phyloP scores from a whole-genome alignment of 2,797 vertebrate genomes.

The Trachurus trachurus region DNA sequence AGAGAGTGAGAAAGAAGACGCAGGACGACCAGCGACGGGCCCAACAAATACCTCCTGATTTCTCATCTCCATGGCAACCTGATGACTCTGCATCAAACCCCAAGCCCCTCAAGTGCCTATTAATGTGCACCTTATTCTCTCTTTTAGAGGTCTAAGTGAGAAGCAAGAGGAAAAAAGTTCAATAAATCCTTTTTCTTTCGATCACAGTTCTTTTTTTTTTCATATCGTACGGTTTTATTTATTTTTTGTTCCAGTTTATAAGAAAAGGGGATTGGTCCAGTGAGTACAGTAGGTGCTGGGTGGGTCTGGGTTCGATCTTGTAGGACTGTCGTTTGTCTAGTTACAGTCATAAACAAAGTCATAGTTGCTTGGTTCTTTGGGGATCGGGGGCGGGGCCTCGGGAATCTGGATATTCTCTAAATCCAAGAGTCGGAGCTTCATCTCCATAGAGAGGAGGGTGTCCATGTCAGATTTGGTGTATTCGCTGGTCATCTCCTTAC shows the following conservation, averaged over 20 bases:
- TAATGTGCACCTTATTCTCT: slow-evolving; percentile 58
- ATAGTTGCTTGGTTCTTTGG: slow-evolving; percentile 99
- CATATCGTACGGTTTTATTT: slow-evolving; percentile 70
- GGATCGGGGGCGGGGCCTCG: slow-evolving; percentile 96
- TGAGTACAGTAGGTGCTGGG: slow-evolving; percentile 77
- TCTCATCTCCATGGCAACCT: slow-evolving; percentile 62
- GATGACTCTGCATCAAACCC: slow-evolving; percentile 50
- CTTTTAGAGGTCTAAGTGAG: slow-evolving; percentile 68
- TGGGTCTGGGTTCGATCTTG: slow-evolving; percentile 12
- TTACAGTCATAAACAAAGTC: slow-evolving; percentile 99
- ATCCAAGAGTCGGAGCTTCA: slow-evolving; percentile 98
- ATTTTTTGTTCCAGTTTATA: slow-evolving; percentile 88
- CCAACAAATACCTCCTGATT: slow-evolving; percentile 63
- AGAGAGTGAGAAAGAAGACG: slow-evolving; percentile 54
- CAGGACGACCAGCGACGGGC: slow-evolving; percentile 38
- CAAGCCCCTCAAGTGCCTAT: slow-evolving; percentile 67
- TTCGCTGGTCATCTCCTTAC: slow-evolving; percentile 98
- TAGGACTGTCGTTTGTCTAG: slow-evolving; percentile 79
- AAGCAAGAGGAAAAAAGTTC: slow-evolving; percentile 71
- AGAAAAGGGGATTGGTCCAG: slow-evolving; percentile 80
- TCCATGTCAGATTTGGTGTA: slow-evolving; percentile 96
- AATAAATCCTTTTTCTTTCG: slow-evolving; percentile 65
- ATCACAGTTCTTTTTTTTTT: slow-evolving; percentile 62
- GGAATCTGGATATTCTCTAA: slow-evolving; percentile 99
- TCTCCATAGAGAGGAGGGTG: slow-evolving; percentile 99